Conservation (phyloP, 2,888 invertebrate genomes). For the Cheilosia impressa region DNA sequence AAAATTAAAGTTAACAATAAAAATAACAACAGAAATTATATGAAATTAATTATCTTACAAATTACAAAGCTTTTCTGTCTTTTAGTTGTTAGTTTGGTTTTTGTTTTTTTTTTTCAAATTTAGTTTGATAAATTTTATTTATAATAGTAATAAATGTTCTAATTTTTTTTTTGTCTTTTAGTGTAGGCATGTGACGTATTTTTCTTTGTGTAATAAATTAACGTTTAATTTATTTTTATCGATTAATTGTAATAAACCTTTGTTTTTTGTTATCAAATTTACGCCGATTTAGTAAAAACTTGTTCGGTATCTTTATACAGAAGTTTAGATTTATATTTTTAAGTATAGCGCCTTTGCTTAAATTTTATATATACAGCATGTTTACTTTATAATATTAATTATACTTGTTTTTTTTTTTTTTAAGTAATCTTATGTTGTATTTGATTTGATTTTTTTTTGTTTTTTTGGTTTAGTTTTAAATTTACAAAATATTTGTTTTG, state of each 20-base stretch:
- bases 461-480: conserved; percentile 23
- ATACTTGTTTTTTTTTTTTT: conserved; percentile 17
- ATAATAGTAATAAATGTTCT: conserved; percentile 61
- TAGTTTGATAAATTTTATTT: conserved; percentile 54
- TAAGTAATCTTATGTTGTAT: conserved; percentile 33
- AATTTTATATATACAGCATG: conserved; percentile 57
- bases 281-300: conserved; percentile 62
- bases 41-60: conserved; percentile 35
- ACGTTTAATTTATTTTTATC: conserved; percentile 30
- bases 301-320: conserved; percentile 55
- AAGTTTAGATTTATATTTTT: conserved; percentile 30
- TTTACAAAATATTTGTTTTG: conserved; percentile 53
- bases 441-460: conserved; percentile 38
- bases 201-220: conserved; percentile 48
- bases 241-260: conserved; percentile 18
- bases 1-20: conserved; percentile 8
- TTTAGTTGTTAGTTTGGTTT: conserved; percentile 31
- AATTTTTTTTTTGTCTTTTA: conserved; percentile 50
- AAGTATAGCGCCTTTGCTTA: conserved; percentile 34
- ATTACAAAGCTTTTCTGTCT: conserved; percentile 66
- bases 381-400: conserved; percentile 36
- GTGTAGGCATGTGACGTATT: conserved; percentile 54
- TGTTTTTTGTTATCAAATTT: conserved; percentile 42
- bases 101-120: conserved; percentile 26
- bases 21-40: not conserved